Percentiles rank a stretch among this genome's conserved stretches.
Conservation (phyloP, 1,140 invertebrate genomes). For the Pogonus chalceus region DNA sequence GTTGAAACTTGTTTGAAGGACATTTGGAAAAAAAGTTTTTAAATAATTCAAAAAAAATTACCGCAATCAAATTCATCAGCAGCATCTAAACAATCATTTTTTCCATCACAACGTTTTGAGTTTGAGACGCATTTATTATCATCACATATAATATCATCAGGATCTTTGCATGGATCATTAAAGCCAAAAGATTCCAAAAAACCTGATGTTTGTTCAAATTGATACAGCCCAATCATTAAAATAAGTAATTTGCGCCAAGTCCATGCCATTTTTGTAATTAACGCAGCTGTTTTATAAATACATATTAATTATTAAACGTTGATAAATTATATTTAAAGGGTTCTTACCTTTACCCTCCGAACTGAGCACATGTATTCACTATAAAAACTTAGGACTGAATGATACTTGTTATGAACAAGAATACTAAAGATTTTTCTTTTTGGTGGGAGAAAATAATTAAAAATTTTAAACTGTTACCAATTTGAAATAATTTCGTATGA, state of each 20-base stretch:
- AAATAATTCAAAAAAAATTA: slow-evolving; percentile 18
- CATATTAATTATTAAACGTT: no score
- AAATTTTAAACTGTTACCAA: no score
- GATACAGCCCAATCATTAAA: not conserved
- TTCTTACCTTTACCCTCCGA: not conserved
- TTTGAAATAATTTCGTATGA: no score
- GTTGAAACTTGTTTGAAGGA: slow-evolving; percentile 6
- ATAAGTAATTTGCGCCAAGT: not conserved
- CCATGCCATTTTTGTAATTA: not conserved
- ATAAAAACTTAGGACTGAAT: not conserved
- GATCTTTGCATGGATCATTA: not conserved
- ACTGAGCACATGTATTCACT: not conserved
- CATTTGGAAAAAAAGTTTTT: not conserved
- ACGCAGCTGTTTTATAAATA: no score
- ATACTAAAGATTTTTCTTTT: no score
- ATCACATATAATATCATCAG: not conserved
- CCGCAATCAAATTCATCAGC: slow-evolving; percentile 58
- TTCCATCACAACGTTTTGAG: slow-evolving; percentile 56
- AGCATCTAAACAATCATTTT: slow-evolving; percentile 52
- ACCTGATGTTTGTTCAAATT: not conserved
- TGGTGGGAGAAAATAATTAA: no score
- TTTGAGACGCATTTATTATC: slow-evolving; percentile 23
- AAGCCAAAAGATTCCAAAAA: not conserved
- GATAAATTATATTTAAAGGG: not conserved
- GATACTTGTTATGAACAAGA: no score